Evolutionary conservation across 2,888 invertebrate genomes (phyloP), one percentile per base, ranked within the genome.

Genomic region (Standfussiana lucernea): DNA sequence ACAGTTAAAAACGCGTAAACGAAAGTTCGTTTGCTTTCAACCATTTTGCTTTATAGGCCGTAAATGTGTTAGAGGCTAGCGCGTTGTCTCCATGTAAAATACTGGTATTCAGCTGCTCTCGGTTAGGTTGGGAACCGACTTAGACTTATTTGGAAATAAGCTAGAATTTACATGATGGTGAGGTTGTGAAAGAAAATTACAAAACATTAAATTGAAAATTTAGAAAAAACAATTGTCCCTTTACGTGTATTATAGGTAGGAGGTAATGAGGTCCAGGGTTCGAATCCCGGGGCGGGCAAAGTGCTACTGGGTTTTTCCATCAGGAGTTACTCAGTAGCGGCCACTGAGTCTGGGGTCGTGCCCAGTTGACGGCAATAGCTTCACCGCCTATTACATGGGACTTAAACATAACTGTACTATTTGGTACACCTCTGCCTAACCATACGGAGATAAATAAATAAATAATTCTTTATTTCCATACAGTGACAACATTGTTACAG

Each of bases 1-100:
- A 37, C 80, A 24, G 24, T 64, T 10, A 72, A 80, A 78, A 72
- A 65, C 13, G 11, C 28, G 28, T 13, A 11, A 61, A 50, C 18
- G 72, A 50, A 62, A 50, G 70, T 59, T 24, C 1, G 15, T n/a
- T 42, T 47, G 56, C 18, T 45, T 56, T 37, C 0, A 53, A 78
- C 15, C 8, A 32, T 2, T 7, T 37, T 28, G 72, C 24, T 40
- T 68, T 40, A 4, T 35, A 35, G 24, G 8, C 10, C 28, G 0
- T n/a, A 4, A 50, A 32, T 15, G 10, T 24, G 24, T 40, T 40
- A 40, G 6, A 10, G n/a, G 15, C 2, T 18, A 32, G 6, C 7
- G 37, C 18, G 18, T 47, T 24, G 4, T 21, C 18, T 56, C 2
- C 28, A 56, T 56, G 7, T 53, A 24, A 13, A 53, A n/a, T 53